These are phyloP conservation scores for Gymnorhina tibicen DNA, from an alignment of 2,113 vertebrate genomes.

Conservation along the genomic window DNA sequence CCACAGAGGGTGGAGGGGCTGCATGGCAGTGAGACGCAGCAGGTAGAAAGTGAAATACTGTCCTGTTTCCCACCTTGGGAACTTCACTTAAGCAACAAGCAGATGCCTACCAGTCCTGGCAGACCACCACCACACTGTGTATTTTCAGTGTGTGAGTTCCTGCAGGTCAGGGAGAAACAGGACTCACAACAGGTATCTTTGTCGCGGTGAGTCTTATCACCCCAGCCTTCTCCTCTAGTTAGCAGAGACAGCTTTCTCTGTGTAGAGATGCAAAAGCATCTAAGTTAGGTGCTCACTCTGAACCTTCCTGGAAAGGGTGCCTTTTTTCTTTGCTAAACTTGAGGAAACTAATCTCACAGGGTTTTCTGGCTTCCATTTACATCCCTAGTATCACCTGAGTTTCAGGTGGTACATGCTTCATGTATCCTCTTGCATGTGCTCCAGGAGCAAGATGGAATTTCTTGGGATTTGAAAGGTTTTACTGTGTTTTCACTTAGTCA, in stretches of 20 bases:
- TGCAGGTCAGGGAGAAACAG: background rate
- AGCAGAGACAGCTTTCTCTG: background rate
- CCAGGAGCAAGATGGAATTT: background rate
- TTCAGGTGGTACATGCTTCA: background rate
- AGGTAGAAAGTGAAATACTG: background rate
- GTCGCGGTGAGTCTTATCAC: background rate
- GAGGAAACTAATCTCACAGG: background rate
- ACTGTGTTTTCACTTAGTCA: background rate
- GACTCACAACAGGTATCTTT: background rate
- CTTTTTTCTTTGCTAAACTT: background rate
- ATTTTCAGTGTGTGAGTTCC: background rate
- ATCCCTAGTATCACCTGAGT: background rate
- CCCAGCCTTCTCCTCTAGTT: background rate
- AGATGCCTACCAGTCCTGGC: background rate
- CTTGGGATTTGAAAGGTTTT: background rate
- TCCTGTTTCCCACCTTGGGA: background rate
- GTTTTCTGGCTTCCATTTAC: background rate
- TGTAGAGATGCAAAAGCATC: background rate
- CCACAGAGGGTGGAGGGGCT: background rate
- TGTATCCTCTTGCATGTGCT: background rate
- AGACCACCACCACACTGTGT: accelerated
- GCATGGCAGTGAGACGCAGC: background rate
- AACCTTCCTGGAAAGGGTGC: background rate
- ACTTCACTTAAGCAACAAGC: background rate
- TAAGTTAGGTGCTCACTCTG: background rate